Base-by-base conservation (phyloP, 2,888 invertebrate species). In the Mycalesis mineus region DNA sequence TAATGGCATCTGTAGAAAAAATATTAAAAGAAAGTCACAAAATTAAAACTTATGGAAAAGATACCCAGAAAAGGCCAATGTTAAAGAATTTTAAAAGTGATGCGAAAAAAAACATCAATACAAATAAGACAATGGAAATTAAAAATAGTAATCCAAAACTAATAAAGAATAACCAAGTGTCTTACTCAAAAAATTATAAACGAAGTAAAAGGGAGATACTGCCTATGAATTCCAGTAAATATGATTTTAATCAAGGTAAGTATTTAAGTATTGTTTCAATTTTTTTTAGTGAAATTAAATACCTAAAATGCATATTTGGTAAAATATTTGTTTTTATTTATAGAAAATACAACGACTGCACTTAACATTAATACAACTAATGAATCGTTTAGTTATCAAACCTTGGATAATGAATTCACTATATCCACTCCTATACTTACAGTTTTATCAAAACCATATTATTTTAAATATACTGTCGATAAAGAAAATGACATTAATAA, bases 1-100 rank as follows among this genome's bases (percentile, higher is more conserved):
- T 78, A 2, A 70, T 77, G 64, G 51, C 65, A 1, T 69, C 70
- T 0, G 73, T 77, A 2, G 69, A 75, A 47, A 74, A 72, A 61
- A 60, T 80, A 41, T 66, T 69, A 15, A 72, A 67, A 17, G 72
- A 75, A 49, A 68, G 48, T 36, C 64, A 70, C 33, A 67, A 61
- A 40, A 62, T 59, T 33, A 42, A 61, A 15, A 58, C 55, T 4
- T 63, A 62, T 14, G 17, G 50, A 11, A 68, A 68, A 60, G 40
- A 55, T 5, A 22, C 62, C 5, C 62, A 67, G 37, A 72, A 71
- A 31, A 58, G 68, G 40, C 65, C 69, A 8, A 67, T 68, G 62
- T 51, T 62, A 7, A 66, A 66, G 37, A 58, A 64, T 33, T 52
- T 56, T 6, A 39, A 40, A 17, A 53, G 47, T 29, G 41, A 60